Evolutionary conservation across 2,888 invertebrate genomes (phyloP).

Genomic region (Cabera pusaria): DNA sequence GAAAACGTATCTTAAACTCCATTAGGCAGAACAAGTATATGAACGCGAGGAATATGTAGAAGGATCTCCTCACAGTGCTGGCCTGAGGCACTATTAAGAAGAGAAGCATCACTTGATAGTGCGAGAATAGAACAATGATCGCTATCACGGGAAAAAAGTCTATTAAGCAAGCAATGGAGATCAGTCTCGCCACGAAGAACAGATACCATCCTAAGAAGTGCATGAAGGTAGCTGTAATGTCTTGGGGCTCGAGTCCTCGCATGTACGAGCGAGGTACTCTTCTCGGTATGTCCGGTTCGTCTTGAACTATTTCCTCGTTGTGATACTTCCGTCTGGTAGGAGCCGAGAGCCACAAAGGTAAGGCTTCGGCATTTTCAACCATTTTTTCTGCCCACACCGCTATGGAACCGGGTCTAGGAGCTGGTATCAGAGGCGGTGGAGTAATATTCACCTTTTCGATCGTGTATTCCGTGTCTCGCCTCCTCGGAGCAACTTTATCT

Average conservation of each 20-base stretch:
- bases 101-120: constrained; percentile 86
- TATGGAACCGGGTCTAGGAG: constrained; percentile 65
- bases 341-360: constrained; percentile 78
- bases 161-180: constrained; percentile 87
- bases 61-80: constrained; percentile 77
- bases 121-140: constrained; percentile 83
- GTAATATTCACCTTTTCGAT: constrained; percentile 72
- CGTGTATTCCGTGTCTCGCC: constrained; percentile 53
- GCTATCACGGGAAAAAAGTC: constrained; percentile 86
- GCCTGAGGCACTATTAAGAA: constrained; percentile 87
- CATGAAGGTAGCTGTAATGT: constrained; percentile 86
- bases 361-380: constrained; percentile 80
- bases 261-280: constrained; percentile 76
- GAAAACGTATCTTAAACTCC: constrained; percentile 91
- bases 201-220: constrained; percentile 91
- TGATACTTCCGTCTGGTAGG: constrained; percentile 66
- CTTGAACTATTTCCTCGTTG: constrained; percentile 54
- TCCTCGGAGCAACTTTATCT: constrained; percentile 63
- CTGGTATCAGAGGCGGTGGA: constrained; percentile 73
- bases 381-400: constrained; percentile 77
- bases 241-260: constrained; percentile 89
- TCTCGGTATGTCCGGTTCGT: constrained; percentile 67
- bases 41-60: constrained; percentile 88
- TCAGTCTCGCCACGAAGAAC: constrained; percentile 88
- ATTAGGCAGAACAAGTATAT: constrained; percentile 90